Evolutionary conservation across 1,140 invertebrate species (phyloP), one percentile per base, ranked within the genome.

Genomic region (Macrosteles quadrilineatus): DNA sequence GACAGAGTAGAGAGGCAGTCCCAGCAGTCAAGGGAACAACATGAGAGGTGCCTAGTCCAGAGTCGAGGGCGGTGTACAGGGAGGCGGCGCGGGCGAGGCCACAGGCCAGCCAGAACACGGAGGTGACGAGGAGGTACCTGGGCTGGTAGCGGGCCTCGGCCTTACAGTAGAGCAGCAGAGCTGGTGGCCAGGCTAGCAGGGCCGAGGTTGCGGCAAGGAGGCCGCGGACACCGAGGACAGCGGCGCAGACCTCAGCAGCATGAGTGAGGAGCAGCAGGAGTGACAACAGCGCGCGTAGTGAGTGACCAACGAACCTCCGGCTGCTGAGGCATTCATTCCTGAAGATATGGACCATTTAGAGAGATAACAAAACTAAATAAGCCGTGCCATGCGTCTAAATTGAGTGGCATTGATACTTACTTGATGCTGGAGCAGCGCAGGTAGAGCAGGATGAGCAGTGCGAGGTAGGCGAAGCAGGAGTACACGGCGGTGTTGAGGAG

Each of bases 51-150:
- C 53, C 70, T 6, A 72, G 45, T 11, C 27, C 29, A 21, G 27
- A 2, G 63, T 73, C 73, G 17, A 73, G 59, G 50, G 71, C 70
- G 27, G 19, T 30, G 65, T 72, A 73, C 14, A 73, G 64, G 25
- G 67, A 30, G 31, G 69, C 70, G 17, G 70, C 68, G 6, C 73
- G 70, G 1, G 70, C 62, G 21, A 73, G 53, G 0, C 73, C 73
- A 45, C 68, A 69, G 31, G 32, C 29, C 19, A 73, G 47, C 47
- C 69, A 73, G 27, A 71, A 64, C 9, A 69, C 29, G 6, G 32
- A 43, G 23, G 70, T 72, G 0, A 70, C 68, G 1, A 63, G 47
- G 17, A 73, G 50, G 68, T 73, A 72, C 19, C 68, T 21, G 0
- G 70, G 53, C 25, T 68, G 19, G 0, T 63, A 2, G 23, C 53